Percentiles rank a stretch among this genome's conserved stretches.
phyloP scores from a whole-genome alignment of 2,797 vertebrate species.

The Notolabrus celidotus region DNA sequence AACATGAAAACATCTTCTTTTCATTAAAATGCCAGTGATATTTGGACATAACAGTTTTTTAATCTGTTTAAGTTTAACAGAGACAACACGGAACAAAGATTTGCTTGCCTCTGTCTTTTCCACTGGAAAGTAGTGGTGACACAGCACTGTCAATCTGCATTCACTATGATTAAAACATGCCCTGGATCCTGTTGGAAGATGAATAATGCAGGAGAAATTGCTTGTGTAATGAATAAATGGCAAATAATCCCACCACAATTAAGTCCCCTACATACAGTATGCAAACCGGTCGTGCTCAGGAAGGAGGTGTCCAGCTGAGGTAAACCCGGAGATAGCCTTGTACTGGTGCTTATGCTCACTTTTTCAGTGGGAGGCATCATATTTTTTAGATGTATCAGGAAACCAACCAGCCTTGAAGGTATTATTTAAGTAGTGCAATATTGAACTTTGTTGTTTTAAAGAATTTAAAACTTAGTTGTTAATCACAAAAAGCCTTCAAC shows the following conservation, averaged over 20 bases:
- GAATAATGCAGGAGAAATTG: slow-evolving; percentile 84
- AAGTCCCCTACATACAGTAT: slow-evolving; percentile 72
- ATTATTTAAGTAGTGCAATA: slow-evolving; percentile 1
- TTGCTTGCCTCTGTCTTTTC: slow-evolving; percentile 65
- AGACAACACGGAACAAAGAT: slow-evolving; percentile 65
- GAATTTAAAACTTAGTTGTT: slow-evolving; percentile 20
- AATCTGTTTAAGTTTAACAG: slow-evolving; percentile 76
- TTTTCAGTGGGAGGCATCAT: slow-evolving; percentile 21
- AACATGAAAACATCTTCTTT: slow-evolving; percentile 76
- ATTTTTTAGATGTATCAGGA: slow-evolving; percentile 22
- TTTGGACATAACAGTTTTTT: slow-evolving; percentile 77
- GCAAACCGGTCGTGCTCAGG: slow-evolving; percentile 70
- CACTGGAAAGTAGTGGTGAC: slow-evolving; percentile 75
- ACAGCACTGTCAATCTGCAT: slow-evolving; percentile 81
- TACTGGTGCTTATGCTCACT: slow-evolving; percentile 25
- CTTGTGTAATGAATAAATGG: slow-evolving; percentile 84
- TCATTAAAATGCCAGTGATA: slow-evolving; percentile 76
- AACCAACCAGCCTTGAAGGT: slow-evolving; percentile 19
- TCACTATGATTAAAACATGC: slow-evolving; percentile 84
- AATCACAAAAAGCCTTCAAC: slow-evolving; percentile 1
- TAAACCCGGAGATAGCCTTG: slow-evolving; percentile 55
- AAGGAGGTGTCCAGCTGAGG: slow-evolving; percentile 70
- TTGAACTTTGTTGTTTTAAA: slow-evolving; percentile 11
- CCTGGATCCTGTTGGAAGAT: slow-evolving; percentile 76
- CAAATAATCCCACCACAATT: slow-evolving; percentile 84